phyloP scores from a whole-genome alignment of 2,888 invertebrate species.

The Cephus rjabovi region DNA sequence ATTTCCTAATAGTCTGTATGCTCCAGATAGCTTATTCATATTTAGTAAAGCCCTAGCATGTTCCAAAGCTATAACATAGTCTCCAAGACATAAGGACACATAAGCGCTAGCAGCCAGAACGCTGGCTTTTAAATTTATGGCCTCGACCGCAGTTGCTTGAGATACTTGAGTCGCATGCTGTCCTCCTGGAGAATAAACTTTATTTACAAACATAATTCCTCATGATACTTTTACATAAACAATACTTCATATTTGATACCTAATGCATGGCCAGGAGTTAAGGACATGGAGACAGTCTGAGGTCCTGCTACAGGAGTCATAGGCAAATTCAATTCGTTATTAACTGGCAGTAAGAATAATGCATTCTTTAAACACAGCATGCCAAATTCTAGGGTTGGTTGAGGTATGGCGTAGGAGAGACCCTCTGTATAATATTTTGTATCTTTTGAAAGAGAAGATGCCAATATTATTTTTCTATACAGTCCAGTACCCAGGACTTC shows the following conservation, averaged over 20 bases:
- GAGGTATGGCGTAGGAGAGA: conserved; percentile 87
- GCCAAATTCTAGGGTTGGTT: conserved; percentile 90
- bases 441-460: conserved; percentile 69
- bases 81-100: conserved; percentile 85
- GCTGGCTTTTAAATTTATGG: conserved; percentile 67
- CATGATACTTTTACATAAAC: not conserved
- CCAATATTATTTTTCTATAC: conserved; percentile 74
- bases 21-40: conserved; percentile 78
- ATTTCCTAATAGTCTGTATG: conserved; percentile 83
- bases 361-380: conserved; percentile 90
- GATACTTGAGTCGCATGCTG: conserved; percentile 33
- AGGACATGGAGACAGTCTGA: conserved; percentile 44
- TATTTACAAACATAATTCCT: not conserved
- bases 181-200: not conserved
- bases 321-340: conserved; percentile 47
- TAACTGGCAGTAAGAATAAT: conserved; percentile 73
- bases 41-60: conserved; percentile 81
- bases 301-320: conserved; percentile 37
- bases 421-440: conserved; percentile 72
- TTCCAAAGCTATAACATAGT: conserved; percentile 82
- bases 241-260: conserved; percentile 5
- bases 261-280: conserved; percentile 40
- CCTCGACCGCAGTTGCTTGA: conserved; percentile 47
- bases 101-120: conserved; percentile 86
- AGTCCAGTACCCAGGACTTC: conserved; percentile 72